Base-by-base conservation (phyloP, 2,888 invertebrate genomes). In the Nomada lathburiana region DNA sequence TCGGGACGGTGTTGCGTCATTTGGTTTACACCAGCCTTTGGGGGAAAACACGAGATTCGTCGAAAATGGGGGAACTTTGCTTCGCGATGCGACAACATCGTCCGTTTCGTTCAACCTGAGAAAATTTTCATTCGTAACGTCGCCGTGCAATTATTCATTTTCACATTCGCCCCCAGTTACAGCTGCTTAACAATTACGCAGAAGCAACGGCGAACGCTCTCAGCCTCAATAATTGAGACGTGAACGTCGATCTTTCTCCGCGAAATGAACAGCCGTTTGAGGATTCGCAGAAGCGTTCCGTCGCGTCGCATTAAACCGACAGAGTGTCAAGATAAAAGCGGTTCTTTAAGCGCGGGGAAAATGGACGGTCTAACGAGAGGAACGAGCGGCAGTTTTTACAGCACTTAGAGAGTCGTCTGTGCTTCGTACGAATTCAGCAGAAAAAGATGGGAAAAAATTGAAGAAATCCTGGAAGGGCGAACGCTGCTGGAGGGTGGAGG, bases 361-460 rank as follows among this genome's bases (percentile, higher is more conserved):
- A 82, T 53, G 52, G 55, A 64, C 59, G 67, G 23, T 59, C 55
- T 60, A 47, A 62, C 50, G 57, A 29, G 63, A 62, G 60, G 47
- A 64, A 67, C 18, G 50, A n/a, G 20, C 16, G 55, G 57, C 59
- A 63, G 71, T 83, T 85, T 79, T 80, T 72, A 64, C 78, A 71
- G 76, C 83, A 79, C 83, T 87, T 81, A 74, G 74, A 57, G 55
- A 69, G n/a, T 23, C 53, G 68, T 67, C 73, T 57, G 73, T 62
- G 70, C 47, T 80, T 76, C 20, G 18, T 75, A 75, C 63, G 78
- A 80, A 80, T 74, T 67, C 67, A 59, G 63, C 62, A 63, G 36
- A 36, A 36, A 36, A 36, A 36, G 36, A 36, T 0, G 7, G 36
- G 5, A 7, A 36, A 29, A 36, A 75, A 76, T 73, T 73, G 70